phyloP scores from a whole-genome alignment of 1,140 invertebrate genomes.

The Apis florea region DNA sequence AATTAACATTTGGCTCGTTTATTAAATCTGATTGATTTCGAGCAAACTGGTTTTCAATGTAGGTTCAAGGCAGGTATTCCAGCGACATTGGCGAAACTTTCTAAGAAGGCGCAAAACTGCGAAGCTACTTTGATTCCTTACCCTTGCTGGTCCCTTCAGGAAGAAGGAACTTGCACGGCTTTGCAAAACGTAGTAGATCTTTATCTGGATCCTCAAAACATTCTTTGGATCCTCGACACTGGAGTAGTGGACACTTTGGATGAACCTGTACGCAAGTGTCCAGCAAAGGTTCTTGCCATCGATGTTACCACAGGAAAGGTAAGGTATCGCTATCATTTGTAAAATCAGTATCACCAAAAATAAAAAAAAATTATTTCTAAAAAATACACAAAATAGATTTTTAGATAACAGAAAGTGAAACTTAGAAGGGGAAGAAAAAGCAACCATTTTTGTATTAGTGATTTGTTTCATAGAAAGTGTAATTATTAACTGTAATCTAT shows the following conservation, averaged over 20 bases:
- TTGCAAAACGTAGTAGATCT: conserved; percentile 83
- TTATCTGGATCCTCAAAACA: conserved; percentile 80
- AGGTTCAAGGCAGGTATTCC: conserved; percentile 80
- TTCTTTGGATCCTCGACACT: conserved; percentile 83
- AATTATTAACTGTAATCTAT: too few relatives aligned
- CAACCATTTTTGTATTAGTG: too few relatives aligned
- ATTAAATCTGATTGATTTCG: not conserved
- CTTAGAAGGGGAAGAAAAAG: too few relatives aligned
- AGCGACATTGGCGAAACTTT: conserved; percentile 80
- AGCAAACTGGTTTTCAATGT: not conserved
- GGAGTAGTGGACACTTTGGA: conserved; percentile 82
- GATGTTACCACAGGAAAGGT: conserved; percentile 81
- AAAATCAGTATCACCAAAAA: too few relatives aligned
- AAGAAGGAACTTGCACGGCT: conserved; percentile 82
- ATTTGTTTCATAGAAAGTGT: too few relatives aligned
- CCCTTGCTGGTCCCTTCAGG: conserved; percentile 83
- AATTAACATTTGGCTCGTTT: too few relatives aligned
- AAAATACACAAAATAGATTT: too few relatives aligned
- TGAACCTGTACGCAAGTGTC: conserved; percentile 79
- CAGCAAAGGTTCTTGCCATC: conserved; percentile 82
- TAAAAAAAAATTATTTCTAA: too few relatives aligned
- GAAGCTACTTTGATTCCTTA: conserved; percentile 79
- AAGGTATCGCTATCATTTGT: not conserved
- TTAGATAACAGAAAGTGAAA: too few relatives aligned
- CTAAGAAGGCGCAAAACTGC: conserved; percentile 74